phyloP scores from a whole-genome alignment of 2,888 invertebrate genomes.

The Acronicta alni region DNA sequence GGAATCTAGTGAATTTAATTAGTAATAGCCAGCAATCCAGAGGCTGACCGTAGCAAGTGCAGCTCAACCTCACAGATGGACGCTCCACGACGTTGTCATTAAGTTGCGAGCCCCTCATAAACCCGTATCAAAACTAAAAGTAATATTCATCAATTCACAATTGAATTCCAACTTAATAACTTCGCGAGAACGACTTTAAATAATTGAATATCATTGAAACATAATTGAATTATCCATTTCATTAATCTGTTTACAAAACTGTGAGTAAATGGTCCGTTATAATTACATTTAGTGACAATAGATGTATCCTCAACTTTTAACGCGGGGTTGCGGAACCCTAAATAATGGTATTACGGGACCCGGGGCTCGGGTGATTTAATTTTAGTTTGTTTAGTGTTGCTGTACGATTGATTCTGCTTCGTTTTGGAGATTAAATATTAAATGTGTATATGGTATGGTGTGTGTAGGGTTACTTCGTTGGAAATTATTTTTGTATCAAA shows the following conservation, averaged over 20 bases:
- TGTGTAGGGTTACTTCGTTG: constrained; percentile 56
- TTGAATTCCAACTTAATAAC: constrained; percentile 22
- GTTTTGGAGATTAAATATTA: constrained; percentile 60
- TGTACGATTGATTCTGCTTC: constrained; percentile 55
- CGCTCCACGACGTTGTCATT: too few species aligned
- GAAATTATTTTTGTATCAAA: constrained; percentile 10
- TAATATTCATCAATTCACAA: constrained; percentile 42
- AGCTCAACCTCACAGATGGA: neutral
- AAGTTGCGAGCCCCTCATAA: neutral
- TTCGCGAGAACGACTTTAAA: constrained; percentile 23
- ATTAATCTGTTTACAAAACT: constrained; percentile 76
- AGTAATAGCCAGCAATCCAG: too few species aligned
- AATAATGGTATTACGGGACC: constrained; percentile 73
- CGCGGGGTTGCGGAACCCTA: constrained; percentile 61
- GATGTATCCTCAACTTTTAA: constrained; percentile 45
- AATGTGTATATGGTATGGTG: constrained; percentile 55
- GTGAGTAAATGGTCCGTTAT: constrained; percentile 76
- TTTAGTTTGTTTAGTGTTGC: constrained; percentile 71
- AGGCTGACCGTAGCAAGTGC: neutral
- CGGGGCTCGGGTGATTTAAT: constrained; percentile 69
- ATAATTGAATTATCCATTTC: constrained; percentile 60
- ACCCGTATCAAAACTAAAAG: constrained; percentile 10
- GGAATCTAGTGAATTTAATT: too few species aligned
- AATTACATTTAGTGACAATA: constrained; percentile 73
- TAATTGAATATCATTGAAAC: constrained; percentile 43